Evolutionary conservation across 2,113 vertebrate species (phyloP).

Genomic region (Poeciliopsis occidentalis): DNA sequence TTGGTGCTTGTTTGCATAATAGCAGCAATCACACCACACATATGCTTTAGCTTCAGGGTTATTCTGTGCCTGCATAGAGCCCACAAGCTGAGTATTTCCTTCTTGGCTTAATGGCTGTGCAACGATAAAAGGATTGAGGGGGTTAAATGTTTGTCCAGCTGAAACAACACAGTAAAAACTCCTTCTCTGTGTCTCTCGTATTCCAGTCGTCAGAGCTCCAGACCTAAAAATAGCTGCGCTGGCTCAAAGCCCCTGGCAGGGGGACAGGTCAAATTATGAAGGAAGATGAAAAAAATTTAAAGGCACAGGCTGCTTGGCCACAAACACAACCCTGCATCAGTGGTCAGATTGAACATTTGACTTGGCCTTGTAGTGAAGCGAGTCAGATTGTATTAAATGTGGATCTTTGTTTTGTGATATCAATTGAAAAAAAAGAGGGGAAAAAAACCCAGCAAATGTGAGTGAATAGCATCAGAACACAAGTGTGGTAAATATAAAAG

Average conservation of each 20-base stretch:
- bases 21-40: constrained; percentile 15
- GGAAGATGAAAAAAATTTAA: constrained; percentile 85
- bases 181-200: constrained; percentile 70
- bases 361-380: constrained; percentile 60
- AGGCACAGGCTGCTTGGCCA: constrained; percentile 75
- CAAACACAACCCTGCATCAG: constrained; percentile 70
- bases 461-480: background rate
- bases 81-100: constrained; percentile 60
- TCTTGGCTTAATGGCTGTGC: constrained; percentile 46
- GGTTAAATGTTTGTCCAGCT: constrained; percentile 80
- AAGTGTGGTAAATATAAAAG: background rate
- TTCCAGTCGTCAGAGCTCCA: constrained; percentile 73
- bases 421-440: constrained; percentile 16
- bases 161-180: constrained; percentile 79
- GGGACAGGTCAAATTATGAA: constrained; percentile 84
- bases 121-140: constrained; percentile 64
- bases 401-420: constrained; percentile 37
- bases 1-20: constrained; percentile 12
- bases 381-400: constrained; percentile 53
- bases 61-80: constrained; percentile 39
- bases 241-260: constrained; percentile 81
- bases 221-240: constrained; percentile 78
- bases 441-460: constrained; percentile 9
- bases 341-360: constrained; percentile 68
- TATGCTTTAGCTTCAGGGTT: constrained; percentile 14